Base-by-base conservation (phyloP, 2,797 vertebrate genomes). In the Paedocypris micromegethes region DNA sequence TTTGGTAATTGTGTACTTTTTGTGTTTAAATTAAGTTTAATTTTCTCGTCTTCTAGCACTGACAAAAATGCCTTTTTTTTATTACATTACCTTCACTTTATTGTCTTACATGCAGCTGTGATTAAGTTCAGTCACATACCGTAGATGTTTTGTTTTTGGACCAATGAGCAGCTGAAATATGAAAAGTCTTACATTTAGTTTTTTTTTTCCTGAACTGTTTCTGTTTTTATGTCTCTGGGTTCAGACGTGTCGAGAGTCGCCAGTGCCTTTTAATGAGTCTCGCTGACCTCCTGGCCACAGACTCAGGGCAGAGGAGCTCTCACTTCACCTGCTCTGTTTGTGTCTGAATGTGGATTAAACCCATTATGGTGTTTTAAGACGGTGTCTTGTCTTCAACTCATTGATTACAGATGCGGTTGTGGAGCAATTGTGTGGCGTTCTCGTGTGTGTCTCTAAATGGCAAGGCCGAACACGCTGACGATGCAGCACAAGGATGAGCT, bases 401-500 rank as follows among this genome's bases (percentile, higher is more conserved):
- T 23, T 23, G 23, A 23, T 23, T 23, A 23, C 23, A 23, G 23
- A 23, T 23, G 23, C 23, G 23, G 0, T 47, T 8, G 3, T 9
- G 38, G 5, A 42, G 9, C 9, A 54, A 64, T 40, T 39, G 42
- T 54, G 8, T 6, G 51, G 8, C 0, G 5, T 9, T 4, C 6
- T 9, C 1, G 5, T 23, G 57, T 61, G 23, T 49, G 8, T 50
- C 3, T 41, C 91, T 81, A 98, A 60, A 98, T 89, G 69, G 92
- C 91, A 57, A 98, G 88, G 46, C 93, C 94, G 61, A 97, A 98
- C 81, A 96, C 88, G 70, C 83, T 97, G 87, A 98, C 89, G 2
- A 96, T 93, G 80, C 94, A 98, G 83, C 94, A 96, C 92, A 97
- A 93, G 70, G 91, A 93, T 82, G 96, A 93, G 76, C 98, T 98